A percentile compares a stretch with the other conserved stretches of the same genome.
Evolutionary conservation across 2,113 vertebrate species (phyloP).

Genomic region (Crotalus viridis): DNA sequence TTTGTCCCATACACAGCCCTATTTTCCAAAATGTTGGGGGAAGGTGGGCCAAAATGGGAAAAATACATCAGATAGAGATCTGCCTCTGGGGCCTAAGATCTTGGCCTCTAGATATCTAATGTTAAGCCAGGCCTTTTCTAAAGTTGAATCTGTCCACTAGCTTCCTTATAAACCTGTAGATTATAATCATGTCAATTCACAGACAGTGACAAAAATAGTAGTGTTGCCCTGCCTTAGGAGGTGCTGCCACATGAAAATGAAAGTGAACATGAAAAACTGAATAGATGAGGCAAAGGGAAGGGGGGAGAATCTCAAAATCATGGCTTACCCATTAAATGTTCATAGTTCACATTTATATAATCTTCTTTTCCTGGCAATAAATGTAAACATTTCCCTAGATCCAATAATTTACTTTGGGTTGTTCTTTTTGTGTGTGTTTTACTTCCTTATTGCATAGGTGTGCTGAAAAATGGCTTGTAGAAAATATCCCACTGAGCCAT

Average conservation of each 20-base stretch:
- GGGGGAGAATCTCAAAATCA: neutral
- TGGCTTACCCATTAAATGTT: neutral
- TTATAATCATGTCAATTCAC: neutral
- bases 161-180: neutral
- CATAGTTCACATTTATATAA: neutral
- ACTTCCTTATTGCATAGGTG: slow-evolving; percentile 66
- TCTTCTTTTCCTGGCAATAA: neutral
- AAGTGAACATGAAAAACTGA: neutral
- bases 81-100: neutral
- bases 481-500: slow-evolving; percentile 66
- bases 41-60: neutral
- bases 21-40: neutral
- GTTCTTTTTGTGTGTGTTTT: neutral
- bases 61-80: neutral
- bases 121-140: neutral
- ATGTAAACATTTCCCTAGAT: neutral
- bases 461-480: slow-evolving; percentile 72
- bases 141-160: neutral
- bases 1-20: neutral
- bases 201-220: neutral
- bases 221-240: neutral
- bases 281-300: neutral
- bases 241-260: neutral
- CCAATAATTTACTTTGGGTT: neutral
- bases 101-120: neutral